Evolutionary conservation across 53 echinoderm and acorn worm species (phyloP).

Genomic region (Glandiceps talaboti): DNA sequence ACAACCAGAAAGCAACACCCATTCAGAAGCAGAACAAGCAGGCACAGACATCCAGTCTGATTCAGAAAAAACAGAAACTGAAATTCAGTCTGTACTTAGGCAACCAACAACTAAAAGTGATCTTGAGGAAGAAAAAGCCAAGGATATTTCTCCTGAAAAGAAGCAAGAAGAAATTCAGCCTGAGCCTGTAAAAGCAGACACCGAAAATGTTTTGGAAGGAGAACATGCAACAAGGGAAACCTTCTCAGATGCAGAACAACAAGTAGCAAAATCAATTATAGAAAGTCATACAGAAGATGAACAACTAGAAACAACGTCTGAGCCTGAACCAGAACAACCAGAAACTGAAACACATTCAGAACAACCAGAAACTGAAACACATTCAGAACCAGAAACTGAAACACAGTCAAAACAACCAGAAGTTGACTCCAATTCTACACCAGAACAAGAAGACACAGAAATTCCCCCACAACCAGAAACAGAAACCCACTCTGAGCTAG

Average conservation of each 20-base stretch:
- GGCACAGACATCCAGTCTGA: background rate
- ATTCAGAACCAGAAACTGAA: background rate
- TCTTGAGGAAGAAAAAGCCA: too few relatives aligned
- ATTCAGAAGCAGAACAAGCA: background rate
- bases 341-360: background rate
- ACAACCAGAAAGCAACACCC: background rate
- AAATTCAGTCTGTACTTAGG: background rate
- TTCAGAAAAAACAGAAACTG: background rate
- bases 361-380: background rate
- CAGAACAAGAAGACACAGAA: background rate
- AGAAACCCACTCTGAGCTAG: background rate
- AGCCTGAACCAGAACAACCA: background rate
- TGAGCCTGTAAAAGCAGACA: too few relatives aligned
- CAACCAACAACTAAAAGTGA: too few relatives aligned
- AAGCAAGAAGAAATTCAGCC: too few relatives aligned
- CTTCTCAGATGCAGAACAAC: background rate
- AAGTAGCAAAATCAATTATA: background rate
- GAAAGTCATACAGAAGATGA: background rate
- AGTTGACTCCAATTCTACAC: background rate
- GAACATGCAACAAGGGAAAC: too few relatives aligned
- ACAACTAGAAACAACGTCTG: background rate
- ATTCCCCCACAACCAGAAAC: background rate
- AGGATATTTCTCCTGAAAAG: too few relatives aligned
- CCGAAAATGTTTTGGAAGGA: too few relatives aligned
- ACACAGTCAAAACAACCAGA: background rate